Evolutionary conservation across 2,113 vertebrate genomes (phyloP).

Genomic region (Halichoerus grypus): DNA sequence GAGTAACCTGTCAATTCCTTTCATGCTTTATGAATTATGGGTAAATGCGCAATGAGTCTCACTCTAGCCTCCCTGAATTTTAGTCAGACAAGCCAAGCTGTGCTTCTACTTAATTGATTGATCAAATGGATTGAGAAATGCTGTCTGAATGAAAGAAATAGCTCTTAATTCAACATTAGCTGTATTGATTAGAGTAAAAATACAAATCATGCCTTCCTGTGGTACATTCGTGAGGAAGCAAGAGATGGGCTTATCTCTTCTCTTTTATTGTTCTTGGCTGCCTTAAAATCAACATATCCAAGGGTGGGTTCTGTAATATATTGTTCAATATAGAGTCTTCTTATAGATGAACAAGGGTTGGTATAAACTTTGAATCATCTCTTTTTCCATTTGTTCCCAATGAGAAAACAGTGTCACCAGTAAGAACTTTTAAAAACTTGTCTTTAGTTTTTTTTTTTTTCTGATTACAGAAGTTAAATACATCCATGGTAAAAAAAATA

Average conservation of each 20-base stretch:
- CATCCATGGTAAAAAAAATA: not conserved
- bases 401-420: not conserved
- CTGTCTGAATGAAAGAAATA: slow-evolving; percentile 59
- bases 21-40: slow-evolving; percentile 51
- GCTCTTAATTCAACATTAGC: slow-evolving; percentile 41
- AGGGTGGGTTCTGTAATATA: not conserved
- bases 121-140: slow-evolving; percentile 42
- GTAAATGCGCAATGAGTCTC: slow-evolving; percentile 50
- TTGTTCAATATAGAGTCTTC: not conserved
- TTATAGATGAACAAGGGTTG: not conserved
- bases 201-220: slow-evolving; percentile 47
- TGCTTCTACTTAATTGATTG: slow-evolving; percentile 37
- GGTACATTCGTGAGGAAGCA: slow-evolving; percentile 32
- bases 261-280: slow-evolving; percentile 36
- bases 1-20: slow-evolving; percentile 41
- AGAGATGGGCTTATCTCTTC: not conserved
- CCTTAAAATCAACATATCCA: slow-evolving; percentile 43
- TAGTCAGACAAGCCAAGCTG: slow-evolving; percentile 21
- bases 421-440: slow-evolving; percentile 47
- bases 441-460: not conserved
- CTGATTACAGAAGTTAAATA: slow-evolving; percentile 1
- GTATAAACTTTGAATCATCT: slow-evolving; percentile 48
- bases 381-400: slow-evolving; percentile 31
- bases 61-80: slow-evolving; percentile 52
- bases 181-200: slow-evolving; percentile 56